Percentiles rank a stretch among this genome's conserved stretches.
phyloP scores from a whole-genome alignment of 2,113 vertebrate species.

The Callopanchax toddi region DNA sequence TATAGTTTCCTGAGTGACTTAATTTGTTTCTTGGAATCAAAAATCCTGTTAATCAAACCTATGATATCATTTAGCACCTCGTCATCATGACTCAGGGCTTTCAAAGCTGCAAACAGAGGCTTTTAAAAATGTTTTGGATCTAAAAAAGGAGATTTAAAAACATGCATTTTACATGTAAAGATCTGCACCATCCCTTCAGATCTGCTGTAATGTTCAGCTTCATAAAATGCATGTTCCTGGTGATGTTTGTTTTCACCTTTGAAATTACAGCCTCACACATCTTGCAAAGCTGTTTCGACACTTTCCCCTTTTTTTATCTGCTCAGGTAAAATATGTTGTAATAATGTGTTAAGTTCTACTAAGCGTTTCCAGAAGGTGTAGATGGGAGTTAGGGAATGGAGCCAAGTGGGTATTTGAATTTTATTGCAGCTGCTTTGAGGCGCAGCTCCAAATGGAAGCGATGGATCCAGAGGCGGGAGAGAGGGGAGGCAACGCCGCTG shows the following conservation, averaged over 20 bases:
- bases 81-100: too few species aligned
- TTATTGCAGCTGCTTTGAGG: constrained; percentile 40
- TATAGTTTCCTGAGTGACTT: constrained; percentile 20
- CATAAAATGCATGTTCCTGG: background rate
- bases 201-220: background rate
- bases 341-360: constrained; percentile 35
- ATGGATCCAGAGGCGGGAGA: constrained; percentile 24
- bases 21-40: constrained; percentile 24
- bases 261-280: constrained; percentile 8
- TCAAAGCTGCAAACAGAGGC: background rate
- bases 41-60: background rate
- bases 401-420: constrained; percentile 38
- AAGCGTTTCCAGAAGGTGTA: constrained; percentile 24
- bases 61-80: too few species aligned
- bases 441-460: constrained; percentile 7
- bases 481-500: constrained; percentile 22
- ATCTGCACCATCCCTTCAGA: background rate
- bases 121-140: background rate
- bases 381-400: constrained; percentile 29
- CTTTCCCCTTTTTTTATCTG: constrained; percentile 14
- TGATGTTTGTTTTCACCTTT: background rate
- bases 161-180: background rate
- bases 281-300: constrained; percentile 5
- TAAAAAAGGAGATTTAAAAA: background rate
- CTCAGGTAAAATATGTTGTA: constrained; percentile 26